phyloP scores from a whole-genome alignment of 2,113 vertebrate species.

The Polypterus senegalus region DNA sequence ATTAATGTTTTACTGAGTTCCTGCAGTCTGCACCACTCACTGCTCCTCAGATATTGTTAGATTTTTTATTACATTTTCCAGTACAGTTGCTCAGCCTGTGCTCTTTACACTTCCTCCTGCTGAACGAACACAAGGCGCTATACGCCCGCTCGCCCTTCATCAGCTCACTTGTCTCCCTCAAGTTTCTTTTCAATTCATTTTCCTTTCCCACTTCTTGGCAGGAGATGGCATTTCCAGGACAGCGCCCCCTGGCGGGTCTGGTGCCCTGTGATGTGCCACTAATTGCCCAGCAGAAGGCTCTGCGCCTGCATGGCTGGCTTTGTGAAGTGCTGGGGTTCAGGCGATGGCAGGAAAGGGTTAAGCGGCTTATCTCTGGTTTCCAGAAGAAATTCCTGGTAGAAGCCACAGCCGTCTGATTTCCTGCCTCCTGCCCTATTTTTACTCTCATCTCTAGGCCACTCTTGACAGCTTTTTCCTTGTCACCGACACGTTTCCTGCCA shows the following conservation, averaged over 20 bases:
- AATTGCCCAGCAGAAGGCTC: background rate
- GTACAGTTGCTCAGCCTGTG: no score
- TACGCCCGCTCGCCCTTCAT: no score
- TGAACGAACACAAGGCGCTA: no score
- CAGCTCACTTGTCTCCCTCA: background rate
- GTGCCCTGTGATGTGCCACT: no score
- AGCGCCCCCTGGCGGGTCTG: no score
- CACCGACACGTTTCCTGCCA: slow-evolving; percentile 63
- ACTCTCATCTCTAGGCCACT: slow-evolving; percentile 69
- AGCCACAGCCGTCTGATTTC: slow-evolving; percentile 77
- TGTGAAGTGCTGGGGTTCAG: background rate
- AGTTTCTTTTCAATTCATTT: background rate
- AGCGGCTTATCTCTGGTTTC: slow-evolving; percentile 78
- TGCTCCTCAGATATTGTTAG: no score
- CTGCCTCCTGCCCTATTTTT: slow-evolving; percentile 93
- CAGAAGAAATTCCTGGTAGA: slow-evolving; percentile 87
- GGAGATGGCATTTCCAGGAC: no score
- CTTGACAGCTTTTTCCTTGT: slow-evolving; percentile 87
- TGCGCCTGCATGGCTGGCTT: background rate
- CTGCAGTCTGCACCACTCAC: no score
- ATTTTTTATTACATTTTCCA: no score
- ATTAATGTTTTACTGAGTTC: no score
- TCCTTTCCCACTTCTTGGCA: background rate
- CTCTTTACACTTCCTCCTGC: no score
- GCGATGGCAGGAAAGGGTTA: slow-evolving; percentile 67